Conservation (phyloP, 1,140 invertebrate genomes). For the Macrocentrus cingulum region DNA sequence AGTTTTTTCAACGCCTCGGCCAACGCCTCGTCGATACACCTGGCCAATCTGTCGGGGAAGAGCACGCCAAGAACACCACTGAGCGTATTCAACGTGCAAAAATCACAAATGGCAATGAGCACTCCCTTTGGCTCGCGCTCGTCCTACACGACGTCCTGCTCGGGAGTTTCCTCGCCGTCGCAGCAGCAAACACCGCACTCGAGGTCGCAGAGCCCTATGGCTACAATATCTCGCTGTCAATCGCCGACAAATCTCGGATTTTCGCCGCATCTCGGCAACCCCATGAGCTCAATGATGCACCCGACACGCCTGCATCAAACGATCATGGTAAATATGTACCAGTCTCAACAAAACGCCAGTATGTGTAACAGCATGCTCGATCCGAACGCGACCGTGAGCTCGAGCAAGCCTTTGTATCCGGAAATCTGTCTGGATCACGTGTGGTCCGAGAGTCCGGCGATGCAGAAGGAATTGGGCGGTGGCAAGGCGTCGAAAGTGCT, state of each 20-base stretch:
- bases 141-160: slow-evolving; percentile 47
- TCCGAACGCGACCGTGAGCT: slow-evolving; percentile 39
- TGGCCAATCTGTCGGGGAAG: slow-evolving; percentile 38
- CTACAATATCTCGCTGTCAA: slow-evolving; percentile 57
- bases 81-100: slow-evolving; percentile 50
- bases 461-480: slow-evolving; percentile 54
- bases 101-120: slow-evolving; percentile 35
- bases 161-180: slow-evolving; percentile 41
- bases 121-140: slow-evolving; percentile 48
- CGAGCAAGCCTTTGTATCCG: slow-evolving; percentile 74
- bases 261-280: slow-evolving; percentile 39
- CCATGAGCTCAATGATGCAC: slow-evolving; percentile 36
- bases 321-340: slow-evolving; percentile 42
- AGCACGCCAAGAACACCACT: slow-evolving; percentile 41
- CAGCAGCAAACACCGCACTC: slow-evolving; percentile 54
- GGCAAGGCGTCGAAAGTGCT: slow-evolving; percentile 77
- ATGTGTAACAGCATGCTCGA: slow-evolving; percentile 44
- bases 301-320: slow-evolving; percentile 50
- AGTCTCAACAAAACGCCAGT: slow-evolving; percentile 39
- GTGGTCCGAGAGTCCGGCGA: slow-evolving; percentile 77
- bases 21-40: slow-evolving; percentile 42
- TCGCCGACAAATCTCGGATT: slow-evolving; percentile 53
- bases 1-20: slow-evolving; percentile 59
- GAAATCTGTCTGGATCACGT: slow-evolving; percentile 85
- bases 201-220: slow-evolving; percentile 66